These are phyloP conservation scores for Rallus limicola DNA, from an alignment of 2,113 vertebrate genomes.

Conservation along the genomic window DNA sequence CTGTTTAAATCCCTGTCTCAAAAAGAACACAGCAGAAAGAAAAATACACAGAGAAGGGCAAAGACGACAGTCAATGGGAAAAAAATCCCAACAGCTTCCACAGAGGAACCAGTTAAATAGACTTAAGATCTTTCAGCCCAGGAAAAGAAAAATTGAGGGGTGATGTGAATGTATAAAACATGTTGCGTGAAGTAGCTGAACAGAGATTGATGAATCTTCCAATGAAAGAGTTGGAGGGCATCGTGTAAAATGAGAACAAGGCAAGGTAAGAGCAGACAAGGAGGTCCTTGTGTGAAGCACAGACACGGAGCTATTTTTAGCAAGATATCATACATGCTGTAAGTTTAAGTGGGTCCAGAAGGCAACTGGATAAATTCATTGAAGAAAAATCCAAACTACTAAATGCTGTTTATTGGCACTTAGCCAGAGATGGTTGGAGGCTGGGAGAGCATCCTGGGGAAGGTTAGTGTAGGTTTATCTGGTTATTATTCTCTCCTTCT, in stretches of 20 bases:
- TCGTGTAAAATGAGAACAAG: background rate
- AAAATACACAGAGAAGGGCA: background rate
- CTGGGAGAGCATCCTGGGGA: background rate
- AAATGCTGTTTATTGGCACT: background rate
- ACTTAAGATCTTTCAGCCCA: background rate
- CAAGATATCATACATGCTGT: background rate
- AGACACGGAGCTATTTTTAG: background rate
- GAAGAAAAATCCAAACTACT: background rate
- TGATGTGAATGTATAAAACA: background rate
- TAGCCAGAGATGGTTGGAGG: background rate
- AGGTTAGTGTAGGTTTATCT: background rate
- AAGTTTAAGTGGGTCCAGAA: conserved; percentile 12
- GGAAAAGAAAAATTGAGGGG: background rate
- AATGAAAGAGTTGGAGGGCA: background rate
- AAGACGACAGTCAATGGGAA: background rate
- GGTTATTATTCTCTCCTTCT: background rate
- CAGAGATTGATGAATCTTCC: background rate
- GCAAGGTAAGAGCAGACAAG: background rate
- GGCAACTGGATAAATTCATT: background rate
- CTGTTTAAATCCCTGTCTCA: background rate
- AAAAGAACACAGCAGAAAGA: background rate
- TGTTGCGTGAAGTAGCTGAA: background rate
- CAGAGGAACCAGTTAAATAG: background rate
- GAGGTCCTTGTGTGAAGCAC: background rate
- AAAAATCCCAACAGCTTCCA: background rate